Evolutionary conservation across 2,888 invertebrate species (phyloP).

Genomic region (Pomacea canaliculata): DNA sequence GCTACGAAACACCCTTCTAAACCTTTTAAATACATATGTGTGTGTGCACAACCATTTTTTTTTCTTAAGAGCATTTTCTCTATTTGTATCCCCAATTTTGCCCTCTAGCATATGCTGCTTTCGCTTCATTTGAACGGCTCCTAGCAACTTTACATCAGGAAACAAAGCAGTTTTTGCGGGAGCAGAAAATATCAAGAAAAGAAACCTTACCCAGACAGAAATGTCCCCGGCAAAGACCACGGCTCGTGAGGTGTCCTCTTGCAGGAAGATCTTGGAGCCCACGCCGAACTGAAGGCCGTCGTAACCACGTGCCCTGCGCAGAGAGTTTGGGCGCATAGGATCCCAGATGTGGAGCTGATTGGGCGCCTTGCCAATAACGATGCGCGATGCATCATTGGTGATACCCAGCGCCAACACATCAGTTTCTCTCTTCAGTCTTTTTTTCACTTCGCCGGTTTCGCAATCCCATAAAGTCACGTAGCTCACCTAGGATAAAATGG

Average conservation of each 20-base stretch:
- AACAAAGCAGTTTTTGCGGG: no score
- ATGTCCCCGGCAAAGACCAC: conserved; percentile 65
- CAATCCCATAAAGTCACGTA: conserved; percentile 68
- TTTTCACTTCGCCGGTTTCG: conserved; percentile 53
- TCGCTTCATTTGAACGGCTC: no score
- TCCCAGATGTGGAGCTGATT: conserved; percentile 66
- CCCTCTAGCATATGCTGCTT: no score
- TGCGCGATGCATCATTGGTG: conserved; percentile 54
- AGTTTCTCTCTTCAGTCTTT: conserved; percentile 61
- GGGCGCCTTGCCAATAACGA: conserved; percentile 63
- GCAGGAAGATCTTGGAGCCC: conserved; percentile 60
- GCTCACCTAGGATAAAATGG: conserved; percentile 36
- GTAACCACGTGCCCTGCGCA: conserved; percentile 57
- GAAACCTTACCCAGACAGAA: conserved; percentile 55
- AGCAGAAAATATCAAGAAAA: no score
- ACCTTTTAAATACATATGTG: no score
- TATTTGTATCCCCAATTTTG: no score
- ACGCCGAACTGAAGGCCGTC: conserved; percentile 50
- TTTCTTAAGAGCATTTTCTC: no score
- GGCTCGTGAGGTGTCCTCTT: conserved; percentile 51
- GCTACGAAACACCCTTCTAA: no score
- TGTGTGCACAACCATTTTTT: no score
- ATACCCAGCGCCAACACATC: conserved; percentile 65
- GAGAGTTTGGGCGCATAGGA: conserved; percentile 46
- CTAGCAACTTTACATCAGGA: no score